Evolutionary conservation across 2,113 vertebrate species (phyloP), one percentile per base, ranked within the genome.

Genomic region (Fulica atra): DNA sequence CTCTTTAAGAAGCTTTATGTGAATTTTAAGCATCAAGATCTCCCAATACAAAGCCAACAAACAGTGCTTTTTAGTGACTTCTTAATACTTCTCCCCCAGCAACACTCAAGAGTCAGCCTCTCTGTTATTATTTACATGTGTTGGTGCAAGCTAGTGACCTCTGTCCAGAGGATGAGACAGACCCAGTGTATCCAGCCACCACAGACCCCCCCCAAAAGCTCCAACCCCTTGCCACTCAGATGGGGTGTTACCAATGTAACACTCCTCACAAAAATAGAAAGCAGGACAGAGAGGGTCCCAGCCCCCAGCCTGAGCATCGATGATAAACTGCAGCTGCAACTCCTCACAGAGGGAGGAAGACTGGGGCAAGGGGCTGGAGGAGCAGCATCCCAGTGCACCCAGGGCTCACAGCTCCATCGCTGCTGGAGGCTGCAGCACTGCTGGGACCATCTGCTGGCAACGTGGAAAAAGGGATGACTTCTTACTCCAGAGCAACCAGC

Each of bases 191-290:
- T 38, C 28, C 82, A 42, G 70, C 11, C 57, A 64, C 51, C 68
- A 63, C 1, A 0, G 80, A 50, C 31, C 31, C 26, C 0, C 48
- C 26, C 0, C 54, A 48, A 46, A 77, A 42, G 57, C 82, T 90
- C 51, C 20, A 25, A 23, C 42, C 17, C 25, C 20, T 57, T 1
- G 2, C 21, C 16, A 11, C 14, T 31, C 66, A 35, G 46, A 35
- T 17, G 66, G 36, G 60, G 68, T 0, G 2, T 38, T 23, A 31
- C n/a, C 71, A n/a, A 31, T 10, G 16, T 3, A 31, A 53, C 1
- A 0, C 31, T 17, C 36, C 26, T 23, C 57, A 77, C 13, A 48
- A 28, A 66, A n/a, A 36, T 3, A 38, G 81, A 19, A 63, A 50
- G 40, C 71, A 4, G 1, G 8, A 25, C 23, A 38, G 25, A 29